phyloP scores from a whole-genome alignment of 2,888 invertebrate species.

The Chamaedrilus cognettii region DNA sequence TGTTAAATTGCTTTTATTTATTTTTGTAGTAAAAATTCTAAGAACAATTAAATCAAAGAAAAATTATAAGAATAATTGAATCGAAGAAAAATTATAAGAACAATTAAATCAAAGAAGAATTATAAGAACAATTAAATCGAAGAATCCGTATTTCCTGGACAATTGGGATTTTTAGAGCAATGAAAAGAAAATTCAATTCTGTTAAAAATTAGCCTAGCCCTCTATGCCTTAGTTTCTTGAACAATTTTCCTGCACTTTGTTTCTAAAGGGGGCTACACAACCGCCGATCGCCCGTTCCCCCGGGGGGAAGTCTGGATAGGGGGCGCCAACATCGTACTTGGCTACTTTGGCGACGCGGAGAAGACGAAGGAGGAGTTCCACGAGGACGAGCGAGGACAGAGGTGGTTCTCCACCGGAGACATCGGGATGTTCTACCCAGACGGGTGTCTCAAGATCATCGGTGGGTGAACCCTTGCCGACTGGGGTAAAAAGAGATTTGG shows the following conservation, averaged over 20 bases:
- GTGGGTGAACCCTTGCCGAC: conserved; percentile 62
- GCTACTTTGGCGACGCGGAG: conserved; percentile 88
- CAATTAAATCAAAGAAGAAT: too few relatives aligned
- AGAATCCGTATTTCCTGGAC: too few relatives aligned
- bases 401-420: conserved; percentile 97
- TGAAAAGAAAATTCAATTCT: too few relatives aligned
- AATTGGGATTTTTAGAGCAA: too few relatives aligned
- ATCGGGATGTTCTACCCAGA: conserved; percentile 92
- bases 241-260: background rate
- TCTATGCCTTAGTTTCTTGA: background rate
- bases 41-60: too few relatives aligned
- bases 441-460: conserved; percentile 95
- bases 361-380: conserved; percentile 83
- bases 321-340: conserved; percentile 90
- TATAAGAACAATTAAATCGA: too few relatives aligned
- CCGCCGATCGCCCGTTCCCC: conserved; percentile 82
- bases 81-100: too few relatives aligned
- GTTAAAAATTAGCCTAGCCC: background rate
- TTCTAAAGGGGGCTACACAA: conserved; percentile 73
- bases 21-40: too few relatives aligned
- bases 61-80: too few relatives aligned
- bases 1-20: too few relatives aligned
- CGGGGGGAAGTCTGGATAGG: conserved; percentile 84
- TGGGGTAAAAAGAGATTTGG: too few relatives aligned
- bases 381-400: conserved; percentile 56